Conservation (phyloP, 2,888 invertebrate genomes). For the Sphaerophoria rueppellii region DNA sequence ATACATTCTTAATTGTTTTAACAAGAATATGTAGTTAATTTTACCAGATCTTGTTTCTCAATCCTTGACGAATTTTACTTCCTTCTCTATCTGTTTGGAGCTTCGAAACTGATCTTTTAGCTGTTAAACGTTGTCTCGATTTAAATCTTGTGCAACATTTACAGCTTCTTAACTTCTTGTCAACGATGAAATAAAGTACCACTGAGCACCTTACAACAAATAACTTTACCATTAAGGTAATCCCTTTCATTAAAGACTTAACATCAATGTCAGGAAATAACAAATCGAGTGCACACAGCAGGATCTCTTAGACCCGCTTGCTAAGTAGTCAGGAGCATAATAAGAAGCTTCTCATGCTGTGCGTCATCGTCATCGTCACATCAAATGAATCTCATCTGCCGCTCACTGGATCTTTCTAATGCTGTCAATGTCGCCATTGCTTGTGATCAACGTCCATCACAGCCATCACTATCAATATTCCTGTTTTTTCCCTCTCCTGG, state of each 20-base stretch:
- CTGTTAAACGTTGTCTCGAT: too few species aligned
- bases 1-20: too few species aligned
- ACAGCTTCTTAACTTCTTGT: neutral
- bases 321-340: neutral
- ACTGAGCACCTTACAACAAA: neutral
- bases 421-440: slow-evolving; percentile 40
- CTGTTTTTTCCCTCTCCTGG: slow-evolving; percentile 3
- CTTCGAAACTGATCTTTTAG: too few species aligned
- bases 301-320: neutral
- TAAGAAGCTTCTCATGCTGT: slow-evolving; percentile 25
- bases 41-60: too few species aligned
- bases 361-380: slow-evolving; percentile 24
- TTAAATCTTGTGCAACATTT: too few species aligned
- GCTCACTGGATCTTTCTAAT: slow-evolving; percentile 41
- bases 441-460: slow-evolving; percentile 44
- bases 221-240: neutral
- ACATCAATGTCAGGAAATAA: slow-evolving; percentile 36
- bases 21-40: too few species aligned
- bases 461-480: slow-evolving; percentile 1
- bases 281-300: slow-evolving; percentile 16
- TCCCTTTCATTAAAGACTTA: slow-evolving; percentile 16
- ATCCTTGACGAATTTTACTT: too few species aligned
- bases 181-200: neutral
- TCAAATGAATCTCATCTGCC: slow-evolving; percentile 23
- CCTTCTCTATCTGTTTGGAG: too few species aligned